Percentiles rank a stretch among this genome's conserved stretches.
Evolutionary conservation across 2,113 vertebrate genomes (phyloP).

Genomic region (Dolichallabes microphthalmus): DNA sequence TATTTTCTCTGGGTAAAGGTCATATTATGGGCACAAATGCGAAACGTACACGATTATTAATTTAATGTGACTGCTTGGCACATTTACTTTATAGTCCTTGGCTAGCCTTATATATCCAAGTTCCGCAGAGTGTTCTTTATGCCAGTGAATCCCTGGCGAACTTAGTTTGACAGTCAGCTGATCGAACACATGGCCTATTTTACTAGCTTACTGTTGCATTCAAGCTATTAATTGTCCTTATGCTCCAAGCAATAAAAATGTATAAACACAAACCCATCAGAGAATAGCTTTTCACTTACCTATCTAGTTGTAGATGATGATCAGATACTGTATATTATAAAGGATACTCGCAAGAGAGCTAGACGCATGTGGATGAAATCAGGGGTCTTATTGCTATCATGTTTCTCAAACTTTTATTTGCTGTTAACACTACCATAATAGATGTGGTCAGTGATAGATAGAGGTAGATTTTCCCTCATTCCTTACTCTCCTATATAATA

Average conservation of each 20-base stretch:
- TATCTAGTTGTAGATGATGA: background rate
- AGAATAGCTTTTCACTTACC: background rate
- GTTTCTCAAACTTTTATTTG: background rate
- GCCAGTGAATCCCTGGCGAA: background rate
- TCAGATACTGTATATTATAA: background rate
- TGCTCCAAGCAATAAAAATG: constrained; percentile 1
- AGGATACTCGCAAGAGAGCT: background rate
- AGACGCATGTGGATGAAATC: background rate
- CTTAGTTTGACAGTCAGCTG: background rate
- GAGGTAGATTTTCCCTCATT: background rate
- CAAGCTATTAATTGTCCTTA: constrained; percentile 16
- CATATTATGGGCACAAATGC: background rate
- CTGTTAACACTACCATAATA: background rate
- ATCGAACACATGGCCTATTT: background rate
- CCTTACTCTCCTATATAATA: background rate
- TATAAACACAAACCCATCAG: constrained; percentile 7
- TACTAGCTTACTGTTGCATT: background rate
- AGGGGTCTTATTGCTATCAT: background rate
- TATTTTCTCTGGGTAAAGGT: background rate
- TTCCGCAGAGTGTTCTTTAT: background rate
- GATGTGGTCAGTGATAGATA: background rate
- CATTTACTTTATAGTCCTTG: background rate
- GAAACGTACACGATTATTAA: background rate
- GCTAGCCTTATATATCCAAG: background rate
- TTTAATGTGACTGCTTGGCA: background rate